phyloP scores from a whole-genome alignment of 2,797 vertebrate genomes.

The Danio tinwini region DNA sequence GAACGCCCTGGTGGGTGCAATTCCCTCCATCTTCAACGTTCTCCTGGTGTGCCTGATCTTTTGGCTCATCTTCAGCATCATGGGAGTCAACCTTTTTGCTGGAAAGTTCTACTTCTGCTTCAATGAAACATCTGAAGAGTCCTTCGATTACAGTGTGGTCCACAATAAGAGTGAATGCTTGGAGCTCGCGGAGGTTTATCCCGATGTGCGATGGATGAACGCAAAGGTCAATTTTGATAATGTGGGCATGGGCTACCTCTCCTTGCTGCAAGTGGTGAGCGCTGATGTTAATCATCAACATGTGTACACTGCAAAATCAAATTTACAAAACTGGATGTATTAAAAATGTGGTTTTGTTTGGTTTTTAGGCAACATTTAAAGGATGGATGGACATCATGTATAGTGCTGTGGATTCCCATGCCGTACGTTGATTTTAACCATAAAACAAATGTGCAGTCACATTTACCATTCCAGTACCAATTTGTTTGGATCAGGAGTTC shows the following conservation, averaged over 20 bases:
- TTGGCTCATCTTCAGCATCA: constrained; percentile 98
- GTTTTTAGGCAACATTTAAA: constrained; percentile 79
- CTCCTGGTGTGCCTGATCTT: constrained; percentile 94
- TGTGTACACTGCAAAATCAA: neutral
- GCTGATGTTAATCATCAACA: neutral
- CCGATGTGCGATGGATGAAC: constrained; percentile 88
- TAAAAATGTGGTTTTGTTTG: constrained; percentile 12
- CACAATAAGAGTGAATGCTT: constrained; percentile 87
- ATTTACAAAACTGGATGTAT: neutral
- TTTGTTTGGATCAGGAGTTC: no score
- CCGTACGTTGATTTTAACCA: constrained; percentile 57
- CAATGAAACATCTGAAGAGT: constrained; percentile 81
- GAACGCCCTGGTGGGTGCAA: constrained; percentile 89
- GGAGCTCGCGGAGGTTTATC: constrained; percentile 63
- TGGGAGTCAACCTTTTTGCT: constrained; percentile 95
- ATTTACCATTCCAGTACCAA: neutral
- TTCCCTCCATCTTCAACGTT: constrained; percentile 96
- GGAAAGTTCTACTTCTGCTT: constrained; percentile 91
- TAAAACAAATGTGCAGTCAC: neutral
- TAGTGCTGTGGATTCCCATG: constrained; percentile 75
- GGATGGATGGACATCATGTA: constrained; percentile 84
- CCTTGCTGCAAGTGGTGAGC: constrained; percentile 92
- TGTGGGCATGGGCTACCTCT: constrained; percentile 92
- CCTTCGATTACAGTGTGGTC: constrained; percentile 66
- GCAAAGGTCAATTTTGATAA: constrained; percentile 92